phyloP scores from a whole-genome alignment of 1,140 invertebrate species.

The Oryctes rhinoceros region DNA sequence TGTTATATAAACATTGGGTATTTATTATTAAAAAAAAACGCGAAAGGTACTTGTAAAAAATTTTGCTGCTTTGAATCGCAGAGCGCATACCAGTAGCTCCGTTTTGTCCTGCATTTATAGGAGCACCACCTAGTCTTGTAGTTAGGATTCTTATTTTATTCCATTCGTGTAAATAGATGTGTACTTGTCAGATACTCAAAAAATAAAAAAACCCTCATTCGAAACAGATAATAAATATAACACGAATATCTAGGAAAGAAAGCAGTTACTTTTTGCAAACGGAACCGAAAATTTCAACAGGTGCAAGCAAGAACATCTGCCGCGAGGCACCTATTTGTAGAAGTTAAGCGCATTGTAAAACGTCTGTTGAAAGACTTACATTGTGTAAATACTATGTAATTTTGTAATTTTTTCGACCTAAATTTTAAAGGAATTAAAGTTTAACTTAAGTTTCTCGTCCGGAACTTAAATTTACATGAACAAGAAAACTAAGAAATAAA shows the following conservation, averaged over 20 bases:
- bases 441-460: not conserved
- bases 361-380: not conserved
- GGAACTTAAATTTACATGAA: not conserved
- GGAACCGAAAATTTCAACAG: not conserved
- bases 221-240: not conserved
- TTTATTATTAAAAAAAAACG: constrained; percentile 36
- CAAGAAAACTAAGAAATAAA: not conserved
- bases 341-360: too few relatives aligned
- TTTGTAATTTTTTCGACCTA: not conserved
- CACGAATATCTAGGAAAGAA: not conserved
- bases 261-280: not conserved
- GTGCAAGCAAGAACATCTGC: not conserved
- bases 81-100: constrained; percentile 44
- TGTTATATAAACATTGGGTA: constrained; percentile 46
- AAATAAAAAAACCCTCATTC: not conserved
- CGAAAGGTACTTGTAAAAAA: not conserved
- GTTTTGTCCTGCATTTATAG: not conserved
- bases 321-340: not conserved
- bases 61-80: constrained; percentile 42
- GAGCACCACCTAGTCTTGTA: constrained; percentile 54
- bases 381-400: not conserved
- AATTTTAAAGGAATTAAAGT: not conserved
- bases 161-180: not conserved
- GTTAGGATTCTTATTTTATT: constrained; percentile 46
- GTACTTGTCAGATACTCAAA: constrained; percentile 34